Evolutionary conservation across 2,797 vertebrate species (phyloP).

Genomic region (Strix occidentalis): DNA sequence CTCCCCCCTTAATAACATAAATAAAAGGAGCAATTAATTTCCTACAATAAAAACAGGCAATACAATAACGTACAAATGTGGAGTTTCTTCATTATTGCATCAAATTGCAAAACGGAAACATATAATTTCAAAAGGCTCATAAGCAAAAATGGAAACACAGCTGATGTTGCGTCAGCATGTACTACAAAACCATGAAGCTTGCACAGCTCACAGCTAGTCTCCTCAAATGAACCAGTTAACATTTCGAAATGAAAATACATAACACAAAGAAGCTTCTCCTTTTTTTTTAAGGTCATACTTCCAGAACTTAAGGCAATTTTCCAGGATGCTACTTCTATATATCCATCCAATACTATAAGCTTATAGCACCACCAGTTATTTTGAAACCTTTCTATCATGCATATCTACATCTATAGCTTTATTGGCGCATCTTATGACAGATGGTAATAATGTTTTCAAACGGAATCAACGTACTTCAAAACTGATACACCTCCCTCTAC

Average conservation of each 20-base stretch:
- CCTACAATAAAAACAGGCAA: constrained; percentile 84
- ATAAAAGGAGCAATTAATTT: constrained; percentile 84
- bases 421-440: constrained; percentile 42
- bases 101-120: constrained; percentile 84
- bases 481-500: constrained; percentile 2
- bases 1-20: constrained; percentile 80
- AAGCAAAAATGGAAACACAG: constrained; percentile 85
- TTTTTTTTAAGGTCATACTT: not conserved
- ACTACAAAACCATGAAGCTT: constrained; percentile 67
- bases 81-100: constrained; percentile 84
- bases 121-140: constrained; percentile 83
- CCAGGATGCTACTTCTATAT: not conserved
- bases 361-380: constrained; percentile 43
- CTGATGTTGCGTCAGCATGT: constrained; percentile 78
- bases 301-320: constrained; percentile 32
- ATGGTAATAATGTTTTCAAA: constrained; percentile 61
- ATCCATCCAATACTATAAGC: not conserved
- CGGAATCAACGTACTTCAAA: constrained; percentile 31
- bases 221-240: constrained; percentile 49
- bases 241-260: constrained; percentile 34
- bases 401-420: constrained; percentile 17
- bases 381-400: constrained; percentile 50
- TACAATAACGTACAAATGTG: constrained; percentile 83
- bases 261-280: not conserved
- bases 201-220: constrained; percentile 50